Conservation (phyloP, 1,140 invertebrate genomes). For the Gonatopus flavifemur region DNA sequence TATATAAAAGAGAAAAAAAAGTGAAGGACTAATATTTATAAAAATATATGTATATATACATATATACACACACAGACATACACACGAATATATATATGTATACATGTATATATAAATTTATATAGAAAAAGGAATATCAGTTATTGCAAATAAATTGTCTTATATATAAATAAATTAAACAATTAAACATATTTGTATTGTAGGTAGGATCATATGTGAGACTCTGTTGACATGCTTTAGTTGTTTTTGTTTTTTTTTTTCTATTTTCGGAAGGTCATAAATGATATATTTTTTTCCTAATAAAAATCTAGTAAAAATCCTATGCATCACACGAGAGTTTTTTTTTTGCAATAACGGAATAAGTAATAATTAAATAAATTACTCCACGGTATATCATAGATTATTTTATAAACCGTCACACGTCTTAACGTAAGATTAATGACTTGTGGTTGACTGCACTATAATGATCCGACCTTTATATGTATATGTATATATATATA, state of each 20-base stretch:
- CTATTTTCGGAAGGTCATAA: conserved; percentile 11
- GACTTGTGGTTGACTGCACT: not conserved
- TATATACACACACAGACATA: too few species aligned
- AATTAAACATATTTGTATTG: not conserved
- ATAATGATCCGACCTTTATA: too few species aligned
- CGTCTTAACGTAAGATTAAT: conserved; percentile 2
- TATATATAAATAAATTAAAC: conserved; percentile 45
- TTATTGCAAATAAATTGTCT: conserved; percentile 36
- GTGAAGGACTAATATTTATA: conserved; percentile 39
- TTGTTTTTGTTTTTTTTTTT: conserved; percentile 10
- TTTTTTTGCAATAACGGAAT: conserved; percentile 6
- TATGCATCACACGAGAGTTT: conserved; percentile 13
- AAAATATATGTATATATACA: conserved; percentile 45
- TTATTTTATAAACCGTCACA: not conserved
- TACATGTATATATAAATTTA: conserved; percentile 44
- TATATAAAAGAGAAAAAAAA: too few species aligned
- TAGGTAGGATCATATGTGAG: not conserved
- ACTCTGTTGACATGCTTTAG: not conserved
- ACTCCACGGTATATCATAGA: conserved; percentile 8
- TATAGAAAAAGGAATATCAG: conserved; percentile 38
- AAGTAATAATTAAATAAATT: too few species aligned
- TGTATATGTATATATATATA: too few species aligned
- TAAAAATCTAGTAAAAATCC: conserved; percentile 13
- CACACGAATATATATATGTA: too few species aligned
- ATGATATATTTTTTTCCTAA: conserved; percentile 8